These are phyloP conservation scores for Tetropium fuscum DNA, from an alignment of 2,888 invertebrate genomes.

Conservation along the genomic window DNA sequence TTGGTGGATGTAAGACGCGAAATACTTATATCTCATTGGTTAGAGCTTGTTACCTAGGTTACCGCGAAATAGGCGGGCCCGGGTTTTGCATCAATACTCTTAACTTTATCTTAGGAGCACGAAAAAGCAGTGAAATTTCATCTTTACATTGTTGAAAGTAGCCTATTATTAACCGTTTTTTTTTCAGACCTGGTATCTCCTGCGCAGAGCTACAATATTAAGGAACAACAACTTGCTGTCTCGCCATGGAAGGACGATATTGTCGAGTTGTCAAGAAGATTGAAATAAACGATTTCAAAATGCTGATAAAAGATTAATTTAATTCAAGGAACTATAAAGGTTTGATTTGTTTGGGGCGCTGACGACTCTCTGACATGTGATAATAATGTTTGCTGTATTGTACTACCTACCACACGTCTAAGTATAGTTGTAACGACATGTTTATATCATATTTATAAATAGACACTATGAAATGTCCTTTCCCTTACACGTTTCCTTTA, in stretches of 20 bases:
- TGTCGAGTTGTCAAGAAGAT: constrained; percentile 35
- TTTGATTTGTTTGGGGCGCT: constrained; percentile 36
- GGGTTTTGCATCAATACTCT: constrained; percentile 51
- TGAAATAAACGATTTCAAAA: constrained; percentile 40
- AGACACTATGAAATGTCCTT: no score
- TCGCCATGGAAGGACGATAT: constrained; percentile 23
- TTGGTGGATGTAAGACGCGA: constrained; percentile 61
- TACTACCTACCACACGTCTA: no score
- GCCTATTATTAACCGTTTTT: constrained; percentile 10
- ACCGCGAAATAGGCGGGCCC: constrained; percentile 56
- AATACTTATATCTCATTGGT: constrained; percentile 65
- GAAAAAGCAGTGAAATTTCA: constrained; percentile 42
- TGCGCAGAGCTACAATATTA: constrained; percentile 23
- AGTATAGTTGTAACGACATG: no score
- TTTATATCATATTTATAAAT: no score
- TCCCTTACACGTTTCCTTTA: no score
- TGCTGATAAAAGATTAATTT: constrained; percentile 29
- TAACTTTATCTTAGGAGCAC: constrained; percentile 51
- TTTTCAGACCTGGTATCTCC: constrained; percentile 32
- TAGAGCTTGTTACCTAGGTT: constrained; percentile 61
- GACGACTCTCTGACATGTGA: constrained; percentile 33
- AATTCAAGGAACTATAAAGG: constrained; percentile 23
- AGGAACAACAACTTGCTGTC: constrained; percentile 29
- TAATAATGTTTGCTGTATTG: not conserved
- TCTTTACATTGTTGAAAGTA: constrained; percentile 28